phyloP scores from a whole-genome alignment of 2,113 vertebrate species.

The Gobiocypris rarus region DNA sequence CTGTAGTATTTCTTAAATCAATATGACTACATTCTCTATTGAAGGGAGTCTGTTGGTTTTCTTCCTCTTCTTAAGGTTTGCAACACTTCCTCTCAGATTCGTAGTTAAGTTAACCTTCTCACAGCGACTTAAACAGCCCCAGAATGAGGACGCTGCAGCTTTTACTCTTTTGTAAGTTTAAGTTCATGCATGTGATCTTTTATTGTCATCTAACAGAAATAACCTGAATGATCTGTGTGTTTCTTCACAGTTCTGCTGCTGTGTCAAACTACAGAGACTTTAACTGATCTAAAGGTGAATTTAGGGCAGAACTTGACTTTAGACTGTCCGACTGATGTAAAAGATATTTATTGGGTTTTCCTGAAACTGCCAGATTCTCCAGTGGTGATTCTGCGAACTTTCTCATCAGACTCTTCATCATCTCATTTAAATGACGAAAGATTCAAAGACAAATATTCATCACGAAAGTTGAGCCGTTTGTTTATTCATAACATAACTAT shows the following conservation, averaged over 20 bases:
- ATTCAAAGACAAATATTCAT: constrained; percentile 3
- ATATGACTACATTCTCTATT: background rate
- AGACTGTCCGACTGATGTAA: constrained; percentile 6
- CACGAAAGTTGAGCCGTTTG: background rate
- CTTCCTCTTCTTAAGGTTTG: background rate
- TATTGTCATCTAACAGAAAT: no score
- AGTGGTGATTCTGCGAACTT: background rate
- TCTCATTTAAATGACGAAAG: accelerated
- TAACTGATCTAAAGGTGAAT: constrained; percentile 13
- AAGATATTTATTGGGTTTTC: constrained; percentile 15
- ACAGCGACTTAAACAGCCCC: background rate
- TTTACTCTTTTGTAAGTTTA: constrained; percentile 1
- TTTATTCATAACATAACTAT: constrained; percentile 19
- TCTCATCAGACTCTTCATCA: accelerated
- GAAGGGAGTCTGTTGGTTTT: background rate
- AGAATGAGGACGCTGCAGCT: background rate
- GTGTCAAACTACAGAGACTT: constrained; percentile 20
- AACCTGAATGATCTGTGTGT: background rate
- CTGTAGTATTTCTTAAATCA: no score
- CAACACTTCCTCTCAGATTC: background rate
- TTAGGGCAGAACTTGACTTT: constrained; percentile 45
- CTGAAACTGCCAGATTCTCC: background rate
- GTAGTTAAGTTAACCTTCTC: background rate
- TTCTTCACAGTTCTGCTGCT: constrained; percentile 4
- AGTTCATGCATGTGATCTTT: no score